Conservation (phyloP, 2,888 invertebrate genomes). For the Cephonodes hylas region DNA sequence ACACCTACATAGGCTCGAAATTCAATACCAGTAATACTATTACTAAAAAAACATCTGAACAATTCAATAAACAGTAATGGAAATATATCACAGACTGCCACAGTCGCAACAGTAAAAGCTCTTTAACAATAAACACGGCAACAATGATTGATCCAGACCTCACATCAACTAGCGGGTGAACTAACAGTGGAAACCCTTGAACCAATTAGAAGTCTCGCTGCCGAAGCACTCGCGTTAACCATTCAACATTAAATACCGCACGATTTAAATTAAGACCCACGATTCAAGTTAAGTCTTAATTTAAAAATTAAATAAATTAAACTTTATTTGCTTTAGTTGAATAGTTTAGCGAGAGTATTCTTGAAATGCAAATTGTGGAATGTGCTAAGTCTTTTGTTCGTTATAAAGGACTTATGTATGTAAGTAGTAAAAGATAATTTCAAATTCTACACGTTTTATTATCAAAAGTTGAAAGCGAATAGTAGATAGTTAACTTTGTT, state of each 20-base stretch:
- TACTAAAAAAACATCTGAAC: no score
- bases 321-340: neutral
- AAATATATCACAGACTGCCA: neutral
- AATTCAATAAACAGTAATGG: no score
- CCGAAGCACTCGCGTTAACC: constrained; percentile 23
- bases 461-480: no score
- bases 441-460: no score
- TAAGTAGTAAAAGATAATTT: neutral
- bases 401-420: neutral
- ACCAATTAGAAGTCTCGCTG: constrained; percentile 52
- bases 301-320: constrained; percentile 20
- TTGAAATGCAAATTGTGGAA: neutral
- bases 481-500: no score
- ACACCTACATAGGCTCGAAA: no score
- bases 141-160: constrained; percentile 55
- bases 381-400: neutral
- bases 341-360: constrained; percentile 5
- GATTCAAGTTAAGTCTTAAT: neutral
- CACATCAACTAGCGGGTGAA: constrained; percentile 47
- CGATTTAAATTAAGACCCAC: constrained; percentile 10
- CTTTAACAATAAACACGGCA: neutral
- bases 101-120: neutral
- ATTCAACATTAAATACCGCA: constrained; percentile 18
- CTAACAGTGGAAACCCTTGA: constrained; percentile 47
- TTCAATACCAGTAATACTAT: no score